These are phyloP conservation scores for Fragum whitleyi DNA, from an alignment of 2,888 invertebrate species.

Conservation along the genomic window DNA sequence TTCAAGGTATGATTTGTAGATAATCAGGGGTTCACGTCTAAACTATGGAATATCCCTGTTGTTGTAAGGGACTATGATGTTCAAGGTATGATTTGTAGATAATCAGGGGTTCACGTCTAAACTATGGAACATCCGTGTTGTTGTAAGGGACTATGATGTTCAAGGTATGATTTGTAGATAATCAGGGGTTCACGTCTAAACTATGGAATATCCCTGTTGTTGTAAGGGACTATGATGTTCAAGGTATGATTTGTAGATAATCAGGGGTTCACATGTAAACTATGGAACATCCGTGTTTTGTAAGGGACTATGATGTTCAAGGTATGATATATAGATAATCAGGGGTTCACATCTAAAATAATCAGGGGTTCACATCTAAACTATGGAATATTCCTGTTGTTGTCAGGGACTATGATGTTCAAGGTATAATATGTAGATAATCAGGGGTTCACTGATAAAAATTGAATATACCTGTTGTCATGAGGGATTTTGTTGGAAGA, in stretches of 20 bases:
- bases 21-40: constrained; percentile 72
- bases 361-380: constrained; percentile 70
- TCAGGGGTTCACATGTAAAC: constrained; percentile 67
- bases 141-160: constrained; percentile 68
- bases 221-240: constrained; percentile 67
- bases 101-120: constrained; percentile 72
- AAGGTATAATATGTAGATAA: constrained; percentile 68
- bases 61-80: constrained; percentile 69
- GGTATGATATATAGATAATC: constrained; percentile 70
- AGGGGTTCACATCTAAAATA: constrained; percentile 72
- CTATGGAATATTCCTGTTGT: constrained; percentile 80
- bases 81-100: constrained; percentile 57
- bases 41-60: constrained; percentile 80
- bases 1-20: constrained; percentile 61
- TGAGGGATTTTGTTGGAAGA: constrained; percentile 72
- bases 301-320: constrained; percentile 66
- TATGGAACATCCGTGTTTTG: constrained; percentile 80
- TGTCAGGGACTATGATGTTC: constrained; percentile 67
- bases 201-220: constrained; percentile 80
- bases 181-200: constrained; percentile 69
- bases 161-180: constrained; percentile 68
- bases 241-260: constrained; percentile 68
- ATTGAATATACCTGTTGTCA: constrained; percentile 79
- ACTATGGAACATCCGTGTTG: constrained; percentile 80
- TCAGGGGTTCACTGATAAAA: constrained; percentile 67